Evolutionary conservation across 2,797 vertebrate species (phyloP).

Genomic region (Peromyscus melanophrys): DNA sequence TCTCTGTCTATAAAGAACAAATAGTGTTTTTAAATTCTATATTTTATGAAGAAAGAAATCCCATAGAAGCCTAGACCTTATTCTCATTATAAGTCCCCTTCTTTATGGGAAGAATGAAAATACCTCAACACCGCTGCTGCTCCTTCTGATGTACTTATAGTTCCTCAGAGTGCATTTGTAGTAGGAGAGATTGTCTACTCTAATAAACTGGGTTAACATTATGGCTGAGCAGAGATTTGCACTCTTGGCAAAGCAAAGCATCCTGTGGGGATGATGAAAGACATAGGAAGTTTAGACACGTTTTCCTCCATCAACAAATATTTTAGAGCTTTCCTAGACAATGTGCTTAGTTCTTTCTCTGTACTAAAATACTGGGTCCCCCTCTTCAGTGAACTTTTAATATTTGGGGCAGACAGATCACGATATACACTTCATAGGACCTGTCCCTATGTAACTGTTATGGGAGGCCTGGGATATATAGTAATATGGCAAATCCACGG

Average conservation of each 20-base stretch:
- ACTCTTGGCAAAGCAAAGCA: conserved; percentile 17
- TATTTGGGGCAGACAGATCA: background rate
- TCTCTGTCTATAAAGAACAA: background rate
- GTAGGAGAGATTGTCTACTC: background rate
- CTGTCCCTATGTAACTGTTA: no score
- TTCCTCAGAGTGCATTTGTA: conserved; percentile 9
- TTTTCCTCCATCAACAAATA: conserved; percentile 49
- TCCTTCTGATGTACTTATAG: background rate
- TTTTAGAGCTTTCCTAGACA: conserved; percentile 9
- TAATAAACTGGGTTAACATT: background rate
- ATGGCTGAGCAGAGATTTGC: background rate
- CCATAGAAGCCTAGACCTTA: background rate
- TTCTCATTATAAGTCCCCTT: background rate
- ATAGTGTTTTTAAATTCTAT: background rate
- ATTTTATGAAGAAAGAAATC: background rate
- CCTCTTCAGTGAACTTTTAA: background rate
- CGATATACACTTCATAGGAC: background rate
- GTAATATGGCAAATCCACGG: background rate
- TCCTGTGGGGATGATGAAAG: background rate
- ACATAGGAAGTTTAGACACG: background rate
- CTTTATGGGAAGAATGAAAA: background rate
- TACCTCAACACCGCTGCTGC: background rate
- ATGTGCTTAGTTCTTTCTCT: background rate
- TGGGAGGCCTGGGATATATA: background rate
- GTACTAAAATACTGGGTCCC: background rate